Base-by-base conservation (phyloP, 2,888 invertebrate genomes). In the Anoplius nigerrimus region DNA sequence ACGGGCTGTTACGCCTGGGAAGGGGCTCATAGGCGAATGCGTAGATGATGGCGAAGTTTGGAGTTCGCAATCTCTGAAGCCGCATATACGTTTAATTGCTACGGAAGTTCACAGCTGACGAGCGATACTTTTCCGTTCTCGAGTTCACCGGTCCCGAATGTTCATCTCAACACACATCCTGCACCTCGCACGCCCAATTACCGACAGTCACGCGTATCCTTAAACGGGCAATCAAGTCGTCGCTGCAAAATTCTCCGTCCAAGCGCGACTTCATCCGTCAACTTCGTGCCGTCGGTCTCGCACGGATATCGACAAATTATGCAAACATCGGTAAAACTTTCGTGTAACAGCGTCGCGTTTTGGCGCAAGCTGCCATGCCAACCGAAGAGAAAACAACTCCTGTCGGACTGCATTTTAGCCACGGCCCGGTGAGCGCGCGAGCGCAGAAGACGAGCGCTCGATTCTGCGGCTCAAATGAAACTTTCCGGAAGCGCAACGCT, bases 201-300 rank as follows among this genome's bases (percentile, higher is more conserved):
- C 34, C 11, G 34, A 34, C 34, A 13, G 34, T 11, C 34, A 13
- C 11, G 6, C 58, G 45, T 52, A 61, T 56, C 58, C 65, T 75
- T 58, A 60, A 71, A 74, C 62, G 66, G 59, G 70, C 65, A 73
- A 71, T 75, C 64, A 71, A 70, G 52, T 63, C 60, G 57, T 66
- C 57, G 54, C 62, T 59, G 46, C 55, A 62, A 66, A 62, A 64
- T 71, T 71, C 66, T 71, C 58, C 67, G 46, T 24, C 51, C 53
- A 57, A 54, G 65, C 42, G 63, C 59, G 43, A 16, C 58, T 16
- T 18, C 11, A 57, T 8, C 34, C 55, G 34, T 20, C 56, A 34
- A 34, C 55, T 43, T 21, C 43, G 43, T 8, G n/a, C 16, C 18
- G 6, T 48, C 48, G 48, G 16, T 48, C 16, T 34, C 11, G 6